Evolutionary conservation across 2,797 vertebrate species (phyloP).

Genomic region (Manis pentadactyla): DNA sequence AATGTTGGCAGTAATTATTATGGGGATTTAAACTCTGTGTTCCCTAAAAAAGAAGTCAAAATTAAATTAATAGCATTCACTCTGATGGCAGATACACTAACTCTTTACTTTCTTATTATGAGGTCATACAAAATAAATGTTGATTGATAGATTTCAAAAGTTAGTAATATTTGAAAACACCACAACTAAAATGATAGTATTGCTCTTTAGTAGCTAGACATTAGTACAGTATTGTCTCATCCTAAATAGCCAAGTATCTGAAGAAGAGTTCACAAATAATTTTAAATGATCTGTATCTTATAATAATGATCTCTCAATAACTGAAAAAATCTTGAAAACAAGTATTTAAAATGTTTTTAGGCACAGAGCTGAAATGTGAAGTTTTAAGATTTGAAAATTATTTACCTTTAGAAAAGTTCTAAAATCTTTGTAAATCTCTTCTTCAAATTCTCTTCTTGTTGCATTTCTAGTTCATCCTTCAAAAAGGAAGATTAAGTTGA

Average conservation of each 20-base stretch:
- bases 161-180: constrained; percentile 28
- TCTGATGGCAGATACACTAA: not conserved
- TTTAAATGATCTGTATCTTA: constrained; percentile 38
- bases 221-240: not conserved
- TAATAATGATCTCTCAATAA: constrained; percentile 2
- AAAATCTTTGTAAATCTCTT: constrained; percentile 98
- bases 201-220: not conserved
- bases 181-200: not conserved
- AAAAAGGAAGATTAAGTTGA: constrained; percentile 68
- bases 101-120: not conserved
- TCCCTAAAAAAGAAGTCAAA: constrained; percentile 88
- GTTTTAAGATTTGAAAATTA: not conserved
- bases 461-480: constrained; percentile 95
- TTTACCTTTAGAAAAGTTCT: constrained; percentile 98
- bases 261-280: constrained; percentile 4
- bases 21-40: constrained; percentile 98
- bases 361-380: not conserved
- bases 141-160: not conserved
- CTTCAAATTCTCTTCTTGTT: constrained; percentile 94
- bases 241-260: not conserved
- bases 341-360: constrained; percentile 22
- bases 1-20: constrained; percentile 99
- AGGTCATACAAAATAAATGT: not conserved
- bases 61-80: constrained; percentile 8
- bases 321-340: not conserved